Percentiles rank a stretch among this genome's conserved stretches.
phyloP scores from a whole-genome alignment of 2,797 vertebrate genomes.

The Adelosebastes latens region DNA sequence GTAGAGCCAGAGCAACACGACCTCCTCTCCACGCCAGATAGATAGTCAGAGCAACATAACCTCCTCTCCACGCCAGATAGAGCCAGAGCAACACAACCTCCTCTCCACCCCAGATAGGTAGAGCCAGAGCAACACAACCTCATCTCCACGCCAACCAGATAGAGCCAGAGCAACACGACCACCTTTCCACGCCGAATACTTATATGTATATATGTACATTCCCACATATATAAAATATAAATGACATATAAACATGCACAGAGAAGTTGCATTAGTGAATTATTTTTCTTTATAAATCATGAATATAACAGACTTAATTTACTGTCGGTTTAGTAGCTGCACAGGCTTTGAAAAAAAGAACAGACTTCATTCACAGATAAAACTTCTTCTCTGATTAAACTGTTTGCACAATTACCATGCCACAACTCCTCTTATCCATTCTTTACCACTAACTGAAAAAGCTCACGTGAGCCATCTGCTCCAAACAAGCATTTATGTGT shows the following conservation, averaged over 20 bases:
- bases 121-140: accelerated
- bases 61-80: no score
- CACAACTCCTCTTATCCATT: neutral
- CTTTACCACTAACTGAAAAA: neutral
- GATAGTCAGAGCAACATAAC: no score
- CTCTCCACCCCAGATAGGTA: no score
- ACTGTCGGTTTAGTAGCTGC: neutral
- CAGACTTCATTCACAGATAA: neutral
- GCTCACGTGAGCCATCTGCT: neutral
- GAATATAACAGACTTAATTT: neutral
- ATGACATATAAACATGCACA: no score
- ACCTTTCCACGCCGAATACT: no score
- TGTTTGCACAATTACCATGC: neutral
- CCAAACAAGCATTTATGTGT: neutral
- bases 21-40: no score
- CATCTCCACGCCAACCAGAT: accelerated
- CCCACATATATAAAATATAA: no score
- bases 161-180: no score
- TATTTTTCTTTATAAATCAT: neutral
- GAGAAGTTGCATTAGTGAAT: neutral
- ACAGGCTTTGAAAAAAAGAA: neutral
- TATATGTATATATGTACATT: no score
- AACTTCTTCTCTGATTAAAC: neutral
- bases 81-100: no score
- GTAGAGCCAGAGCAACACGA: accelerated